Percentiles rank a stretch among this genome's conserved stretches.
phyloP scores from a whole-genome alignment of 2,113 vertebrate species.

The Peromyscus maniculatus region DNA sequence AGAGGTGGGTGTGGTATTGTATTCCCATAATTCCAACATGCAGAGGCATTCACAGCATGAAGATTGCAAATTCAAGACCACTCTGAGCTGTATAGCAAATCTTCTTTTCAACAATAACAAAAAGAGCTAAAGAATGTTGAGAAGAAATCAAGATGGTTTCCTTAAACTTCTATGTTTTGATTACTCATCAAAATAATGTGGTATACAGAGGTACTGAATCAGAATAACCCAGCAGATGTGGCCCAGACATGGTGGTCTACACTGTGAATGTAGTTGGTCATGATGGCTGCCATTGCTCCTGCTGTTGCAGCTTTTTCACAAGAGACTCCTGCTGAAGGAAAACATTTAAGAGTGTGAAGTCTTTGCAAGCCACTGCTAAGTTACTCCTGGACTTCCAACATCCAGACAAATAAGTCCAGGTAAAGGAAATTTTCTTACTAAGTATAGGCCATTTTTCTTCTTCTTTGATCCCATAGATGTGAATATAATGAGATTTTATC shows the following conservation, averaged over 20 bases:
- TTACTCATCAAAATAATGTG: conserved; percentile 13
- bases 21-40: too few relatives aligned
- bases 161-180: background rate
- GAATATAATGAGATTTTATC: conserved; percentile 76
- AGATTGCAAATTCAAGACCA: background rate
- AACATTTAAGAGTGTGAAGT: background rate
- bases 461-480: conserved; percentile 67
- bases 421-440: background rate
- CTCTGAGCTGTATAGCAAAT: background rate
- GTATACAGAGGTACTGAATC: background rate
- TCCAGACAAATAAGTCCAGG: background rate
- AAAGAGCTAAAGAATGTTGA: background rate
- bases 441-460: conserved; percentile 33
- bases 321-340: background rate
- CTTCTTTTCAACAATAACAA: background rate
- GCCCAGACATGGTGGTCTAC: background rate
- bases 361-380: background rate
- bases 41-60: too few relatives aligned
- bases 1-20: background rate
- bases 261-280: background rate
- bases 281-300: background rate
- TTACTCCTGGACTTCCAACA: background rate
- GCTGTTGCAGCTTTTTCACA: background rate
- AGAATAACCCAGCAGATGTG: background rate
- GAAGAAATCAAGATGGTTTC: background rate